Conservation (phyloP, 2,113 vertebrate genomes). For the Zosterops pallidus region DNA sequence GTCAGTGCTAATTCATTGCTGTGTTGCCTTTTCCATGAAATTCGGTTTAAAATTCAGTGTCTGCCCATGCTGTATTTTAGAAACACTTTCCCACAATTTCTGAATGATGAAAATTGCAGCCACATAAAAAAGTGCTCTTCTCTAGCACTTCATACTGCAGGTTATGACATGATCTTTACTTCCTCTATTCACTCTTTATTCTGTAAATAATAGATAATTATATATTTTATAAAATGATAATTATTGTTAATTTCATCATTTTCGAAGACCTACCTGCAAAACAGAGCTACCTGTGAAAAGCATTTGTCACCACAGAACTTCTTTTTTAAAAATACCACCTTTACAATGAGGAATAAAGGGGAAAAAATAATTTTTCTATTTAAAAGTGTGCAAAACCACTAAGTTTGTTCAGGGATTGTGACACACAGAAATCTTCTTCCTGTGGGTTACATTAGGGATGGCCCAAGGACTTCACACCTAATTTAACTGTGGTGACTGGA, state of each 20-base stretch:
- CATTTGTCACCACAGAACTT: background rate
- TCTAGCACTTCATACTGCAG: background rate
- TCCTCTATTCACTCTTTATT: conserved; percentile 22
- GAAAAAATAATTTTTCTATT: background rate
- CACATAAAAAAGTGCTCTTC: background rate
- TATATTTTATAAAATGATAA: background rate
- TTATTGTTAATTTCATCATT: conserved; percentile 23
- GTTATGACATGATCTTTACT: conserved; percentile 15
- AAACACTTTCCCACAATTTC: background rate
- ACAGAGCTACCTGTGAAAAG: background rate
- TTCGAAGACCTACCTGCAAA: conserved; percentile 23
- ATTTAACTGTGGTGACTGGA: background rate
- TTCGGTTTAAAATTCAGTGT: background rate
- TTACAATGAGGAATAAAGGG: background rate
- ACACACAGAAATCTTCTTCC: background rate
- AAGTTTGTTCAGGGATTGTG: background rate
- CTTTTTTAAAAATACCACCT: background rate
- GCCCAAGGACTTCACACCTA: background rate
- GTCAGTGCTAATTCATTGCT: background rate
- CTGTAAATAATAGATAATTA: conserved; percentile 39
- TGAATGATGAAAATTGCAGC: background rate
- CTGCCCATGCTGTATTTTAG: background rate
- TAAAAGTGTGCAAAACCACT: background rate
- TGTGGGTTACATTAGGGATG: accelerated
- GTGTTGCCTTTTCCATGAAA: background rate